Evolutionary conservation across 2,888 invertebrate species (phyloP).

Genomic region (Zonitis immaculata): DNA sequence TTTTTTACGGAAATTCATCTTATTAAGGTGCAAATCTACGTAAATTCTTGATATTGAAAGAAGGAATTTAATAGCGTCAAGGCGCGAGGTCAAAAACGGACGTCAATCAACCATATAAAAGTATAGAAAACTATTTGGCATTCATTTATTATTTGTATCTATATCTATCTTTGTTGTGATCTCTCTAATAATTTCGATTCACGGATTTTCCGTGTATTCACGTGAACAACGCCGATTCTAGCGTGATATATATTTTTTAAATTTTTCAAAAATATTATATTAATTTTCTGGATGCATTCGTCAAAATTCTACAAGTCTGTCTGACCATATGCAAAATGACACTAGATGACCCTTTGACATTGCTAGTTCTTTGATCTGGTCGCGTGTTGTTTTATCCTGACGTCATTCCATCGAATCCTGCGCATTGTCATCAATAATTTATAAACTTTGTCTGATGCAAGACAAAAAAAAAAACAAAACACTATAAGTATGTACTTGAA

Average conservation of each 20-base stretch:
- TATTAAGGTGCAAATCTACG: conserved; percentile 9
- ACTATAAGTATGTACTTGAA: neutral
- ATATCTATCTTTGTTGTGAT: neutral
- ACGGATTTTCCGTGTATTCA: neutral
- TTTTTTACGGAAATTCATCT: neutral
- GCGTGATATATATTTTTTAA: neutral
- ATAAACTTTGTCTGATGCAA: neutral
- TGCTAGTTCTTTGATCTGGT: conserved; percentile 5
- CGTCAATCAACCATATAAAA: conserved; percentile 1
- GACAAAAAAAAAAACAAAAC: neutral
- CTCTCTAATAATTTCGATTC: neutral
- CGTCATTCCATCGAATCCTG: conserved; percentile 2
- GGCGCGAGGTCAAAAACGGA: conserved; percentile 10
- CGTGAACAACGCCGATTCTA: neutral
- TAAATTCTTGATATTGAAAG: neutral
- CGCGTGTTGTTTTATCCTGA: conserved; percentile 3
- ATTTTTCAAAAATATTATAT: neutral
- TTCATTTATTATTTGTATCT: neutral
- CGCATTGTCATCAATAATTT: conserved; percentile 3
- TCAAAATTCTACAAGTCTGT: neutral
- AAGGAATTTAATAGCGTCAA: too few relatives aligned
- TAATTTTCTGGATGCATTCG: neutral
- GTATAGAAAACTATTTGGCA: neutral
- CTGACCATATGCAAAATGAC: neutral
- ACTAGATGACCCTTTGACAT: conserved; percentile 4